Conservation (phyloP, 2,797 vertebrate genomes). For the Ataeniobius toweri region DNA sequence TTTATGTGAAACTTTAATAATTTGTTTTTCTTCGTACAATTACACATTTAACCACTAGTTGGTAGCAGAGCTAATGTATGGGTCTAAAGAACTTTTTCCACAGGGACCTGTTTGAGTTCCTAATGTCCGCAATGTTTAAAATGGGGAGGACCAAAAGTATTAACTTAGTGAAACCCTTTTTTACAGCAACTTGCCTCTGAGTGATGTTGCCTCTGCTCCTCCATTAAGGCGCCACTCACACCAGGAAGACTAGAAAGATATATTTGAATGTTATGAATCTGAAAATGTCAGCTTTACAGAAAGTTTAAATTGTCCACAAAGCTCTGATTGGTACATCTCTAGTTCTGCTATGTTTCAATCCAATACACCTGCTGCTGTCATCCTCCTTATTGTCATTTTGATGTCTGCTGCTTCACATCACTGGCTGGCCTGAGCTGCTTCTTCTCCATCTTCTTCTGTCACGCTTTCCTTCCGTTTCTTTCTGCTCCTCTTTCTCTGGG, state of each 20-base stretch:
- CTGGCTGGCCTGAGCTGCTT: conserved; percentile 44
- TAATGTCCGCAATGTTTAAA: neutral
- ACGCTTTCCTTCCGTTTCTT: conserved; percentile 35
- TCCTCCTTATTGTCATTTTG: neutral
- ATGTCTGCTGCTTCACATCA: conserved; percentile 33
- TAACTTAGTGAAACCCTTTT: neutral
- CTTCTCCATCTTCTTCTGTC: conserved; percentile 54
- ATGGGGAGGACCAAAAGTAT: neutral
- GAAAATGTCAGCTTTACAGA: neutral
- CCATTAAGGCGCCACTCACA: neutral
- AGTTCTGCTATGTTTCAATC: neutral
- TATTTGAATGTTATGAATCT: neutral
- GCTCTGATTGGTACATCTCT: neutral
- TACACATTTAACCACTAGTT: neutral
- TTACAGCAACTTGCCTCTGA: neutral
- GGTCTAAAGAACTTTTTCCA: neutral
- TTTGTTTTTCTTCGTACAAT: neutral
- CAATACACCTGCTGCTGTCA: conserved; percentile 7
- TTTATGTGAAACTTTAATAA: too few species aligned
- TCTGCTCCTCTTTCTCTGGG: conserved; percentile 36
- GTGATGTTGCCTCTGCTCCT: neutral
- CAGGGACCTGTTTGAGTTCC: neutral
- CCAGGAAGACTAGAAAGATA: neutral
- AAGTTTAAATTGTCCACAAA: neutral
- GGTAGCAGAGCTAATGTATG: neutral